Evolutionary conservation across 2,113 vertebrate species (phyloP).

Genomic region (Colistium nudipinnis): DNA sequence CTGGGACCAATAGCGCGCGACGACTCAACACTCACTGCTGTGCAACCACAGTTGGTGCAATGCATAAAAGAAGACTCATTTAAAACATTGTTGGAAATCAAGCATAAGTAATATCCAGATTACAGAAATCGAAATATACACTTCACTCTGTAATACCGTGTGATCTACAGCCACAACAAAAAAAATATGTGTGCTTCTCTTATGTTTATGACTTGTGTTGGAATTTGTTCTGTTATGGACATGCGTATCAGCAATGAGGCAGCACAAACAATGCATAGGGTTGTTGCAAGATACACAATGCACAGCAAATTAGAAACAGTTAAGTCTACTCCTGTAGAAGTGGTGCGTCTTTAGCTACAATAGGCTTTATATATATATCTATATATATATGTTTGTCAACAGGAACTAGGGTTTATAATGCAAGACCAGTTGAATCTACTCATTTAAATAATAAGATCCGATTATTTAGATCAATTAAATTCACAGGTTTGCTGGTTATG

Average conservation of each 20-base stretch:
- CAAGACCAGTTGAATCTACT: not conserved
- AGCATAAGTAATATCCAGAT: no score
- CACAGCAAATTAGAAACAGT: conserved; percentile 47
- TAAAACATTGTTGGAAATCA: not conserved
- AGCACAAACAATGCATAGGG: conserved; percentile 24
- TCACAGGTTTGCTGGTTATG: not conserved
- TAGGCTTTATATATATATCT: conserved; percentile 11
- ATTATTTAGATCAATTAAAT: conserved; percentile 1
- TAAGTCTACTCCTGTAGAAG: conserved; percentile 29
- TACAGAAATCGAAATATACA: not conserved
- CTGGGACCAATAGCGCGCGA: conserved; percentile 4
- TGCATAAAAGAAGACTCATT: not conserved
- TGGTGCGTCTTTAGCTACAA: not conserved
- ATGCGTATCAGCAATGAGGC: conserved; percentile 53
- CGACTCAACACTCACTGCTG: not conserved
- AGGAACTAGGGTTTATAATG: not conserved
- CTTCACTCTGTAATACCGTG: not conserved
- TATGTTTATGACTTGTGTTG: conserved; percentile 55
- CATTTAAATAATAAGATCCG: not conserved
- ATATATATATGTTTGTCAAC: no score
- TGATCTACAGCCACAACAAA: conserved; percentile 36
- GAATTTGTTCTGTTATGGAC: conserved; percentile 38
- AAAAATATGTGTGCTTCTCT: conserved; percentile 11
- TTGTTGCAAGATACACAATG: conserved; percentile 39
- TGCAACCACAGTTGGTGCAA: not conserved